Conservation (phyloP, 1,140 invertebrate species). For the Danaus melanippus region DNA sequence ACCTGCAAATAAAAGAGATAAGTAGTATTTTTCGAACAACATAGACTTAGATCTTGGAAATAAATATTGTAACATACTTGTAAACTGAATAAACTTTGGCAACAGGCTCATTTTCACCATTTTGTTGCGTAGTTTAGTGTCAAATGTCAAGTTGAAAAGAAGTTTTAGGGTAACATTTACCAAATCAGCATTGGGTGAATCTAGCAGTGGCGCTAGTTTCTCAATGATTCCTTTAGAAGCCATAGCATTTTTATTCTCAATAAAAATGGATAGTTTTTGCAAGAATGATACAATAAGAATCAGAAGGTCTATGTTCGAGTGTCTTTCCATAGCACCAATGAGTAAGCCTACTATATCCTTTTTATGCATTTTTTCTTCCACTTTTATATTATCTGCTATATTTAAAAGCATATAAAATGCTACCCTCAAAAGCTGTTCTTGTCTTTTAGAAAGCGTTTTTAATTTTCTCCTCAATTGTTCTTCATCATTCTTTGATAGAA, state of each 20-base stretch:
- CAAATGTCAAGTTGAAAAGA: constrained; percentile 98
- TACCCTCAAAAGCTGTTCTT: constrained; percentile 91
- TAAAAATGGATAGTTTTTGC: constrained; percentile 94
- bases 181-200: constrained; percentile 84
- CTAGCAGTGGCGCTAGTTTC: constrained; percentile 81
- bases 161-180: constrained; percentile 90
- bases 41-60: not conserved
- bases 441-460: constrained; percentile 87
- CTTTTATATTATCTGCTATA: constrained; percentile 93
- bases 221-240: constrained; percentile 81
- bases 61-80: constrained; percentile 75
- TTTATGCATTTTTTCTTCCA: constrained; percentile 98
- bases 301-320: constrained; percentile 87
- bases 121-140: constrained; percentile 86
- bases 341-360: constrained; percentile 93
- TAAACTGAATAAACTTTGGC: constrained; percentile 89
- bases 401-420: constrained; percentile 94
- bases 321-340: constrained; percentile 89
- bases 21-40: not conserved
- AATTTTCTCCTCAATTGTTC: constrained; percentile 87
- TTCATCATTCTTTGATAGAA: constrained; percentile 80
- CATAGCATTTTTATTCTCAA: constrained; percentile 96
- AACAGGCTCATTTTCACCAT: constrained; percentile 93
- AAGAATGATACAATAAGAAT: constrained; percentile 95
- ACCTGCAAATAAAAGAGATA: constrained; percentile 67